Percentiles rank a stretch among this genome's conserved stretches.
Evolutionary conservation across 2,888 invertebrate species (phyloP).

Genomic region (Metalampra italica): DNA sequence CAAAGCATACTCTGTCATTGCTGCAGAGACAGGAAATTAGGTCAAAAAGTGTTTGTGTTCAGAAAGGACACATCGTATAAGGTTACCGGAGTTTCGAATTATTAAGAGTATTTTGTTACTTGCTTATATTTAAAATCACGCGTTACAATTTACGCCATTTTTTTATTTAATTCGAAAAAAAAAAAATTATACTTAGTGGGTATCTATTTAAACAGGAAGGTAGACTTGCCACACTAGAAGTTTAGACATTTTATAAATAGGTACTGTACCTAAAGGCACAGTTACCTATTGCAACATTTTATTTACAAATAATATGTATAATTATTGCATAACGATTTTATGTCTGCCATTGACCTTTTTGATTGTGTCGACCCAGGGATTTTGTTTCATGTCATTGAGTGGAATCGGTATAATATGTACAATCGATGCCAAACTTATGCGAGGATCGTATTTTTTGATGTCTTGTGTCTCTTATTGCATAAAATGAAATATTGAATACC

Average conservation of each 20-base stretch:
- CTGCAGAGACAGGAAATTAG: not conserved
- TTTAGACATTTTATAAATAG: no score
- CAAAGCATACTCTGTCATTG: no score
- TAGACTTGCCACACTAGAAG: no score
- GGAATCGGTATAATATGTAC: conserved; percentile 18
- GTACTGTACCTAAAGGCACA: no score
- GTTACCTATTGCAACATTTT: no score
- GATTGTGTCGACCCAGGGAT: conserved; percentile 26
- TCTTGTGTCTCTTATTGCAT: conserved; percentile 28
- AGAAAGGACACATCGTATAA: not conserved
- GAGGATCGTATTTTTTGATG: conserved; percentile 23
- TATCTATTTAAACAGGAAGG: no score
- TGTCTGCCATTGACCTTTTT: conserved; percentile 12
- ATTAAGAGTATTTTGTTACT: not conserved
- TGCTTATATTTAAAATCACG: not conserved
- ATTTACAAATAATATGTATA: conserved; percentile 1
- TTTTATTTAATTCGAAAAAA: no score
- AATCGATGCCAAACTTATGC: conserved; percentile 42
- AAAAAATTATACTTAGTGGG: no score
- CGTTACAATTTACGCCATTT: not conserved
- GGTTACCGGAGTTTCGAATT: not conserved
- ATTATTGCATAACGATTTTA: no score
- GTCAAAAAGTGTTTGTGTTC: not conserved
- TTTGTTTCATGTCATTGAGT: conserved; percentile 24
- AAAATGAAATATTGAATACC: conserved; percentile 8